Evolutionary conservation across 1,140 invertebrate species (phyloP), one percentile per base, ranked within the genome.

Genomic region (Macrobrachium rosenbergii): DNA sequence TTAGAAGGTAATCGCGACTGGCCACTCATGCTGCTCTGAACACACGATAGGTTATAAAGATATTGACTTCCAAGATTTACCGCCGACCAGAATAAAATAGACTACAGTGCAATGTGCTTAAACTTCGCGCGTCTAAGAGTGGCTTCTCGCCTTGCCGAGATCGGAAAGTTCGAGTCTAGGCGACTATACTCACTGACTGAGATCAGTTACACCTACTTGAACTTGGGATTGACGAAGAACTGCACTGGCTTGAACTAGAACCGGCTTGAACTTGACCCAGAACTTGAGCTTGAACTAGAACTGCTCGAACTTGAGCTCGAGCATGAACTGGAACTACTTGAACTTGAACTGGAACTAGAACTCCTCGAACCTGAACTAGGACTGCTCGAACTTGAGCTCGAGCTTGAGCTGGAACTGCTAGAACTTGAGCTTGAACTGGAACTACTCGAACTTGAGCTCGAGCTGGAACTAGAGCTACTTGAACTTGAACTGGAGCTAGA

Each of bases 251-350:
- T 17, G 72, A 75, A 43, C n/a, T n/a, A n/a, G n/a, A n/a, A n/a
- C n/a, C n/a, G n/a, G n/a, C n/a, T n/a, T n/a, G n/a, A n/a, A n/a
- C n/a, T 37, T 16, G 72, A 75, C 6, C n/a, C 43, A 11, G 78
- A 63, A 43, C 21, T 63, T 62, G 59, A 79, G 59, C 45, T 69
- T 52, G 28, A 73, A 67, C 72, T 77, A 16, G 37, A 84, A 28
- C 52, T 43, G 23, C 76, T 79, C 0, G 45, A 59, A 37, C 72
- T 75, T 8, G 52, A 52, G 52, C 52, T 52, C 0, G 52, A 52
- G 37, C 72, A 11, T 75, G 21, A 75, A 28, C 72, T 67, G 16
- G 63, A 69, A 6, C 43, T 45, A 21, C 63, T 69, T 0, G 45
- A 78, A 19, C n/a, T 28, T 81, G 62, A 81, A 19, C 58, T 63